phyloP scores from a whole-genome alignment of 2,797 vertebrate genomes.

The Lutjanus campechanus region DNA sequence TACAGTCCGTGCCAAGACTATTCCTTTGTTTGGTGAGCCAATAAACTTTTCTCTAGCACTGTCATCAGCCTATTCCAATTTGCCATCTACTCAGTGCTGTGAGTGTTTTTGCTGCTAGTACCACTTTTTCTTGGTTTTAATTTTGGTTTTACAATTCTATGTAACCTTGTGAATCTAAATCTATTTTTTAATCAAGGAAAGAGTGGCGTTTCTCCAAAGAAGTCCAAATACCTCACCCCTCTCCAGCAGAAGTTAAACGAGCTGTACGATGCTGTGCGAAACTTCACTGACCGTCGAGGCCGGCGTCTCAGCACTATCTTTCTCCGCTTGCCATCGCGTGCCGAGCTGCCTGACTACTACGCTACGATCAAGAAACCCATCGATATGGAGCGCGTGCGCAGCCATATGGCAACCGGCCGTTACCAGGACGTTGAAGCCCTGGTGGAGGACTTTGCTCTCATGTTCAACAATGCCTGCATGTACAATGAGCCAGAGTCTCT shows the following conservation, averaged over 20 bases:
- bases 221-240: constrained; percentile 96
- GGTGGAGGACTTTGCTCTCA: constrained; percentile 97
- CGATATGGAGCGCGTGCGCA: constrained; percentile 98
- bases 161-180: neutral
- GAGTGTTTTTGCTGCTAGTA: neutral
- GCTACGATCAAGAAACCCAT: constrained; percentile 97
- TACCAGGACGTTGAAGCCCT: constrained; percentile 97
- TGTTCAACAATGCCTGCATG: constrained; percentile 99
- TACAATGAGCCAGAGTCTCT: constrained; percentile 99
- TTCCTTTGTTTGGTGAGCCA: neutral
- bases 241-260: constrained; percentile 97
- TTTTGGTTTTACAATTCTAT: neutral
- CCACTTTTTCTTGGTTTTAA: neutral
- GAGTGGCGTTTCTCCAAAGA: constrained; percentile 96
- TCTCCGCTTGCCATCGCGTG: constrained; percentile 94
- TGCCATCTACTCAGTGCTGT: neutral
- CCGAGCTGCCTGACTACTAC: constrained; percentile 98
- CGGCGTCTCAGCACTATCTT: constrained; percentile 97
- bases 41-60: neutral
- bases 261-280: constrained; percentile 96
- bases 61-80: neutral
- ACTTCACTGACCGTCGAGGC: constrained; percentile 95
- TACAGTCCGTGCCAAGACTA: neutral
- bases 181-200: constrained; percentile 83
- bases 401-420: constrained; percentile 95